Conservation (phyloP, 2,797 vertebrate genomes). For the Cyclopterus lumpus region DNA sequence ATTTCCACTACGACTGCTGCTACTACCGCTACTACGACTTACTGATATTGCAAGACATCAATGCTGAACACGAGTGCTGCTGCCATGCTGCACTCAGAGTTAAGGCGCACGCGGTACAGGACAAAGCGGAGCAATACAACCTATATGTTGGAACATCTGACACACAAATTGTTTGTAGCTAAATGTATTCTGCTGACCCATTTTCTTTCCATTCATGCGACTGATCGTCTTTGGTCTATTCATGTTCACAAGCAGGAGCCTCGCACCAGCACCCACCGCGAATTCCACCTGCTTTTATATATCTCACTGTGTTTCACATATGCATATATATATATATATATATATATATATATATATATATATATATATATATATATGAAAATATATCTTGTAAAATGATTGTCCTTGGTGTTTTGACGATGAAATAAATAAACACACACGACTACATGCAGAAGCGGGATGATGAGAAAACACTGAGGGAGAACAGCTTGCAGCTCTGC, state of each 20-base stretch:
- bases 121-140: constrained; percentile 34
- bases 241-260: constrained; percentile 40
- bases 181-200: constrained; percentile 70
- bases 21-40: constrained; percentile 55
- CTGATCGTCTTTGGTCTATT: constrained; percentile 45
- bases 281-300: constrained; percentile 33
- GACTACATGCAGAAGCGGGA: constrained; percentile 34
- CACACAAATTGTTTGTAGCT: constrained; percentile 45
- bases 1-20: constrained; percentile 66
- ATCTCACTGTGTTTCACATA: not conserved
- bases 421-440: constrained; percentile 56
- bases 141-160: constrained; percentile 42
- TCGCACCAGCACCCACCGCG: not conserved
- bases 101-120: constrained; percentile 27
- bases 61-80: constrained; percentile 44
- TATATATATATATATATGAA: not conserved
- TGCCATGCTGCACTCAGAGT: constrained; percentile 47
- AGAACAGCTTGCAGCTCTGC: constrained; percentile 73
- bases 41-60: constrained; percentile 55
- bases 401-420: constrained; percentile 46
- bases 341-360: constrained; percentile 11
- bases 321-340: constrained; percentile 5
- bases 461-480: constrained; percentile 54
- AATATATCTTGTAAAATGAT: constrained; percentile 27
- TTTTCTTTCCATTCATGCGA: constrained; percentile 64